Evolutionary conservation across 1,140 invertebrate species (phyloP).

Genomic region (Apolygus lucorum): DNA sequence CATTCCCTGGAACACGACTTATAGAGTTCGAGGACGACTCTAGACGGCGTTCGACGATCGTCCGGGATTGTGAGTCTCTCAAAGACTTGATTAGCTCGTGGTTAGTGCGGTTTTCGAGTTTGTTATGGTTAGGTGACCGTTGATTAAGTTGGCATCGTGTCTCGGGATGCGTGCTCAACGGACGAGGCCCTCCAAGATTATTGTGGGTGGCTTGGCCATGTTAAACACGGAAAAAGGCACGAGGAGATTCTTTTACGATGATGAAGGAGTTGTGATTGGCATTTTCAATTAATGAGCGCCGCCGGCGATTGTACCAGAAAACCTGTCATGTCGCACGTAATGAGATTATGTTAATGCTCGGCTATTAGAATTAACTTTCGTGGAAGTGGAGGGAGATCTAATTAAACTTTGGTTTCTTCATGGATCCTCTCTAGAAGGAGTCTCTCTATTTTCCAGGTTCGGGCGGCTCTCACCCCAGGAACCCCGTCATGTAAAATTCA

Average conservation of each 20-base stretch:
- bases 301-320: not conserved
- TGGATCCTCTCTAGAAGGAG: not conserved
- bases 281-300: constrained; percentile 25
- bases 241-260: not conserved
- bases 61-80: no score
- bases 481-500: constrained; percentile 30
- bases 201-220: constrained; percentile 1
- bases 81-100: constrained; percentile 1
- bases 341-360: constrained; percentile 26
- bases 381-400: not conserved
- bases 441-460: not conserved
- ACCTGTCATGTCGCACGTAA: constrained; percentile 25
- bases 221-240: not conserved
- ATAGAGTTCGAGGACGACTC: no score
- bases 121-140: not conserved
- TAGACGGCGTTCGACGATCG: no score
- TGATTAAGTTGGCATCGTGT: constrained; percentile 3
- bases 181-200: no score
- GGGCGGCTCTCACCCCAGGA: not conserved
- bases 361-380: constrained; percentile 23
- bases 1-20: no score
- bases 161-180: not conserved
- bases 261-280: constrained; percentile 22
- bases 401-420: constrained; percentile 3
- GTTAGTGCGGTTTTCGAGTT: constrained; percentile 2